A percentile compares a stretch with the other conserved stretches of the same genome.
Conservation (phyloP, 2,797 vertebrate species). For the Melanogrammus aeglefinus region DNA sequence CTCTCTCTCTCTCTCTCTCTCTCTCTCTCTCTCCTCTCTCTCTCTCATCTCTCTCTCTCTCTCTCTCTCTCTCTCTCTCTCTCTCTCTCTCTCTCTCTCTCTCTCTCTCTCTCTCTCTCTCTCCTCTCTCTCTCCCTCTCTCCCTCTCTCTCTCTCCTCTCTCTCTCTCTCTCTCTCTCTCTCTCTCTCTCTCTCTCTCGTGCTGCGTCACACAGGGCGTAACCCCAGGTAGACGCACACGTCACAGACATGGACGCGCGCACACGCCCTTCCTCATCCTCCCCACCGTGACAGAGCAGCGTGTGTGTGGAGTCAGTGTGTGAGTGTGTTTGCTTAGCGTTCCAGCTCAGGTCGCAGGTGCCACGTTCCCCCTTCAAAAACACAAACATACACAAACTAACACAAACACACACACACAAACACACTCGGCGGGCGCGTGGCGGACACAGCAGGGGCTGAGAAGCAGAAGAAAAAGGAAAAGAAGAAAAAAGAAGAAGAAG, state of each 20-base stretch:
- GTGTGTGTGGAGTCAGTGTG: background rate
- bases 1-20: background rate
- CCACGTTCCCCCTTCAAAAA: background rate
- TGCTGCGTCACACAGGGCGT: background rate
- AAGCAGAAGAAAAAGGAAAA: background rate
- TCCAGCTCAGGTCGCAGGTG: background rate
- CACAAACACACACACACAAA: background rate
- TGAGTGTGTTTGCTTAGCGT: background rate
- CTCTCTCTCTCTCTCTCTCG: background rate
- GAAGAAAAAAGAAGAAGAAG: background rate
- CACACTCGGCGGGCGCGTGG: background rate
- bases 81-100: background rate
- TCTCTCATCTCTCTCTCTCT: background rate
- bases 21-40: background rate
- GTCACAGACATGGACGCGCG: background rate
- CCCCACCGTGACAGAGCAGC: background rate
- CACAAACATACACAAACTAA: background rate
- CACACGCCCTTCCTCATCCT: background rate
- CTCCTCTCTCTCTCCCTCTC: background rate
- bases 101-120: background rate
- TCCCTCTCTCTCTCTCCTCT: background rate
- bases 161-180: background rate
- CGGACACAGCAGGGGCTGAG: background rate
- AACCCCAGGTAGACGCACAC: background rate
- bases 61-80: background rate